Base-by-base conservation (phyloP, 2,797 vertebrate genomes). In the Sebastes elongatus region DNA sequence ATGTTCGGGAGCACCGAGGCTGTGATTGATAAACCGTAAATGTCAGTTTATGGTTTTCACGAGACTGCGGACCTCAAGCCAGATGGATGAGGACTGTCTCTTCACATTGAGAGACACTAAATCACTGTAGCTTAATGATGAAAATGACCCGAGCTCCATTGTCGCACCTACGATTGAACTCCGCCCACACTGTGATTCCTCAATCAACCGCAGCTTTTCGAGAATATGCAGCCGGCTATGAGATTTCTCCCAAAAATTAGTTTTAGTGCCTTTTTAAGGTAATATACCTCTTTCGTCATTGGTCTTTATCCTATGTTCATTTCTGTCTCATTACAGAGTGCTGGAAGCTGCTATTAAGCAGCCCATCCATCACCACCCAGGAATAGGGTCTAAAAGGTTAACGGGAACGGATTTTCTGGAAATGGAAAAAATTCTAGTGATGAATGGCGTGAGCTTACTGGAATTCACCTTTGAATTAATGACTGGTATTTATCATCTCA, bases 371-470 rank as follows among this genome's bases (percentile, higher is more conserved):
- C 95, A 96, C 71, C 49, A 57, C 78, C 90, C 82, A 83, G 87
- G 75, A 92, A 85, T 84, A 32, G 91, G 94, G 92, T 94, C 80
- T 87, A 83, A 95, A 95, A 96, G 95, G 95, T 95, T 96, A 96
- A 96, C 92, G 7, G 89, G 91, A 90, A 91, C 79, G 86, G 89
- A 92, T 95, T 94, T 93, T 95, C 86, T 89, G 71, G 86, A 90
- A 93, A 88, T 86, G 82, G 78, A 86, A 90, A 91, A 92, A 86
- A 90, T 85, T 86, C 78, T 76, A 5, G 62, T 95, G 95, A 96
- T 94, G 72, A 94, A 96, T 95, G 78, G 86, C 85, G 72, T 23
- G 27, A 83, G 89, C 89, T 86, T 79, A 84, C 85, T 67, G 83
- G 91, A 95, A 87, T 93, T 93, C 94, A 88, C 91, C 88, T 90